A percentile compares a stretch with the other conserved stretches of the same genome.
phyloP scores from a whole-genome alignment of 2,888 invertebrate genomes.

The Rhagium mordax region DNA sequence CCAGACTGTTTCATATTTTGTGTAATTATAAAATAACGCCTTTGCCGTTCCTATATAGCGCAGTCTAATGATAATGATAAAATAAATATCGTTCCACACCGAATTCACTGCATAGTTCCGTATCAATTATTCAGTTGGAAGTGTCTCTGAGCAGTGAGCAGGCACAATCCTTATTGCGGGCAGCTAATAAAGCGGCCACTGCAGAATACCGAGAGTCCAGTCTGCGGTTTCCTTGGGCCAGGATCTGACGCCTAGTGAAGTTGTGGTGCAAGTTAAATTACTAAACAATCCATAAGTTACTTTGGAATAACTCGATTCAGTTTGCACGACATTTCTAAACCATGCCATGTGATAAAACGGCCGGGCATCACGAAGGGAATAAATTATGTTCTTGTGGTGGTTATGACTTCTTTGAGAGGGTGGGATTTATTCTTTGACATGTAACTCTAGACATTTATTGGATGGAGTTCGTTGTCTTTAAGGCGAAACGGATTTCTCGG shows the following conservation, averaged over 20 bases:
- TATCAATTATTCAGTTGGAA: slow-evolving; percentile 46
- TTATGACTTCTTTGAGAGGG: slow-evolving; percentile 1
- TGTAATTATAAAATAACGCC: no score
- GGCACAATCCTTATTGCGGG: slow-evolving; percentile 46
- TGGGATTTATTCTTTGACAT: neutral
- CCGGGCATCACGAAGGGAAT: neutral
- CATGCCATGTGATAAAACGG: slow-evolving; percentile 4
- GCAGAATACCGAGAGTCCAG: slow-evolving; percentile 49
- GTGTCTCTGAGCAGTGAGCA: slow-evolving; percentile 35
- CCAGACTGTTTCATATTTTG: no score
- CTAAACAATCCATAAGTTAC: slow-evolving; percentile 57
- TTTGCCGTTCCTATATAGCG: neutral
- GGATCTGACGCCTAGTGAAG: slow-evolving; percentile 47
- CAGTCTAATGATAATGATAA: neutral
- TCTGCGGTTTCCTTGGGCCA: slow-evolving; percentile 51
- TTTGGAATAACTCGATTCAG: slow-evolving; percentile 54
- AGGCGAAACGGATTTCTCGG: neutral
- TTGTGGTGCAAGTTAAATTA: slow-evolving; percentile 52
- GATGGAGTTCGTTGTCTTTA: neutral
- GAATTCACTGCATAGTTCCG: slow-evolving; percentile 47
- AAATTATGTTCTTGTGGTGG: neutral
- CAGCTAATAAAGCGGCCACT: slow-evolving; percentile 51
- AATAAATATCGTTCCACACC: neutral
- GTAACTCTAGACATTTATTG: neutral
- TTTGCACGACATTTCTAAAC: slow-evolving; percentile 40